Base-by-base conservation (phyloP, 2,113 vertebrate genomes). In the Trochalopteron elliotii region DNA sequence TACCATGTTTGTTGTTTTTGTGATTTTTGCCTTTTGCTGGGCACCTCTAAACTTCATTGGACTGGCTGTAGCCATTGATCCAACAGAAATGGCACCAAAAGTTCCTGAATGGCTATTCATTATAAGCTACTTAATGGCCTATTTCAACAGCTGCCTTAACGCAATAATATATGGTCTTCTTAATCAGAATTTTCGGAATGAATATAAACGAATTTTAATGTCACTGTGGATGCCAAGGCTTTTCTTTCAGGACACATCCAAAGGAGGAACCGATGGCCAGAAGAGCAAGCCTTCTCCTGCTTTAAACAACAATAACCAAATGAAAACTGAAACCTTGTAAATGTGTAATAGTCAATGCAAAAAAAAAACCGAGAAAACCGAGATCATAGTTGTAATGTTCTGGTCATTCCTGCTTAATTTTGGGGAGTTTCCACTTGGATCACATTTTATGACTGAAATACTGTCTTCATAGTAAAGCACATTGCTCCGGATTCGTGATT, bases 91-190 rank as follows among this genome's bases (percentile, higher is more conserved):
- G 92, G 98, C 97, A 25, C 98, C 98, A 33, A 98, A 89, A 67
- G 98, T 99, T 92, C 99, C 99, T 0, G 98, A 99, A 78, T 99
- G 98, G 98, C 97, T 99, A 17, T 99, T 99, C 61, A 98, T 99
- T 57, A 93, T 98, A 65, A 99, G 99, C 96, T 99, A 99, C 97
- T 99, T 99, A 94, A 99, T 99, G 98, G 99, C 98, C 87, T 99
- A 99, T 96, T 99, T 99, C 96, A 99, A 99, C 91, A 99, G 99
- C 97, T 99, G 99, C 98, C 98, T 99, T 95, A 99, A 99, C 10
- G 98, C 99, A 94, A 97, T 99, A 93, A 98, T 99, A 95, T 99
- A 99, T 0, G 99, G 99, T 96, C 97, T 99, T 61, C 98, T 99
- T 83, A 99, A 99, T 95, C 98, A 98, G 97, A 99, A 99, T 96